Percentiles rank a stretch among this genome's conserved stretches.
These are phyloP conservation scores for Polypedilum vanderplanki DNA, from an alignment of 1,140 invertebrate species.

Conservation along the genomic window DNA sequence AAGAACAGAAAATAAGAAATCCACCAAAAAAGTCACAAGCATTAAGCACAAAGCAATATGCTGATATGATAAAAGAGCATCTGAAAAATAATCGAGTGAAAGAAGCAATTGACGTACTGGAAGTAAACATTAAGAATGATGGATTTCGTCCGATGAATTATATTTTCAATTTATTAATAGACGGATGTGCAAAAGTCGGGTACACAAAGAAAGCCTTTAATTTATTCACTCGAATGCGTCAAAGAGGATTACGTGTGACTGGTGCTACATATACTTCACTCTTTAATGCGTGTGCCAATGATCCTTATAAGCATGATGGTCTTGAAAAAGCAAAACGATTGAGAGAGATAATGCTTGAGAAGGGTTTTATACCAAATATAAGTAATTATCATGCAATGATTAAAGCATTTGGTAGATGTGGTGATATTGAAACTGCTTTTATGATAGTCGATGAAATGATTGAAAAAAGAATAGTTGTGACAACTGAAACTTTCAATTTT, in stretches of 20 bases:
- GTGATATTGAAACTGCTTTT: slow-evolving; percentile 69
- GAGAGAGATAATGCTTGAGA: slow-evolving; percentile 59
- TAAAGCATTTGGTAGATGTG: slow-evolving; percentile 80
- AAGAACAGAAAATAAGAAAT: slow-evolving; percentile 49
- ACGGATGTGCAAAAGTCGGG: slow-evolving; percentile 69
- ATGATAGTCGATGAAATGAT: slow-evolving; percentile 76
- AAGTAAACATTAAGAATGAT: slow-evolving; percentile 65
- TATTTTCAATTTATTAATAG: slow-evolving; percentile 73
- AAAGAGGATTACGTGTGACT: slow-evolving; percentile 57
- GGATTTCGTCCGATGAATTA: slow-evolving; percentile 67
- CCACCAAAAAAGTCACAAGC: slow-evolving; percentile 45
- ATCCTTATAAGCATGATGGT: slow-evolving; percentile 57
- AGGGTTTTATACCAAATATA: slow-evolving; percentile 60
- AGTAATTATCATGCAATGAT: slow-evolving; percentile 83
- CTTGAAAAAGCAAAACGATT: slow-evolving; percentile 57
- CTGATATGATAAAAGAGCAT: slow-evolving; percentile 59
- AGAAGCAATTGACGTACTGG: slow-evolving; percentile 68
- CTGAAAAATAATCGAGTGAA: slow-evolving; percentile 54
- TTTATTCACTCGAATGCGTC: slow-evolving; percentile 75
- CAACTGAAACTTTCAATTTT: slow-evolving; percentile 65
- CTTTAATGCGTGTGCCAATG: slow-evolving; percentile 82
- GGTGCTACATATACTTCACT: slow-evolving; percentile 71
- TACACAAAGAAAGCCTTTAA: slow-evolving; percentile 78
- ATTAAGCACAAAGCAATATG: slow-evolving; percentile 54
- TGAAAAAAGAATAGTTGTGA: slow-evolving; percentile 55